phyloP scores from a whole-genome alignment of 1,140 invertebrate genomes.

The Dendrolimus kikuchii region DNA sequence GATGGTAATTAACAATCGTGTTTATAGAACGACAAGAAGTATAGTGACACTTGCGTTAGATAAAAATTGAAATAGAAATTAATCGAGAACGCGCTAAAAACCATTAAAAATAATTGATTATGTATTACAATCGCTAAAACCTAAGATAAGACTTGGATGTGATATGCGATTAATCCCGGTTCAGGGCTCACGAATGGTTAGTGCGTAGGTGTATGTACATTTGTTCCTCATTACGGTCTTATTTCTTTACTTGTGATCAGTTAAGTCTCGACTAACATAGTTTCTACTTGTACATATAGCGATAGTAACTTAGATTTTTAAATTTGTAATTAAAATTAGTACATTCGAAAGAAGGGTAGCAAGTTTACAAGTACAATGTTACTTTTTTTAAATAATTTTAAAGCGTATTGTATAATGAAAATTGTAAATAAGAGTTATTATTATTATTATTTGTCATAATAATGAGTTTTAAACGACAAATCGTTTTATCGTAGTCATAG shows the following conservation, averaged over 20 bases:
- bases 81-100: too few species aligned
- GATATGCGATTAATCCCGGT: slow-evolving; percentile 48
- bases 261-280: slow-evolving; percentile 65
- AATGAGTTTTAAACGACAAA: slow-evolving; percentile 64
- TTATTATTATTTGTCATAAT: slow-evolving; percentile 60
- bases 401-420: slow-evolving; percentile 64
- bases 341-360: slow-evolving; percentile 59
- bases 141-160: slow-evolving; percentile 31
- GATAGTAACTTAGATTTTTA: slow-evolving; percentile 3
- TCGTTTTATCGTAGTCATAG: slow-evolving; percentile 69
- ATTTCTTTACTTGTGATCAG: slow-evolving; percentile 59
- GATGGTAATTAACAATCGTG: too few species aligned
- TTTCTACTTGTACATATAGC: slow-evolving; percentile 50
- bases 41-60: too few species aligned
- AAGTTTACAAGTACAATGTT: slow-evolving; percentile 67
- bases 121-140: too few species aligned
- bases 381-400: slow-evolving; percentile 64
- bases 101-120: too few species aligned
- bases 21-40: too few species aligned
- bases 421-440: slow-evolving; percentile 70
- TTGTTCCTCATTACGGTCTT: slow-evolving; percentile 64
- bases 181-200: slow-evolving; percentile 46
- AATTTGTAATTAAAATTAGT: slow-evolving; percentile 39
- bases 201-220: slow-evolving; percentile 56
- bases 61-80: too few species aligned